phyloP scores from a whole-genome alignment of 2,113 vertebrate genomes.

The Mixornis gularis region DNA sequence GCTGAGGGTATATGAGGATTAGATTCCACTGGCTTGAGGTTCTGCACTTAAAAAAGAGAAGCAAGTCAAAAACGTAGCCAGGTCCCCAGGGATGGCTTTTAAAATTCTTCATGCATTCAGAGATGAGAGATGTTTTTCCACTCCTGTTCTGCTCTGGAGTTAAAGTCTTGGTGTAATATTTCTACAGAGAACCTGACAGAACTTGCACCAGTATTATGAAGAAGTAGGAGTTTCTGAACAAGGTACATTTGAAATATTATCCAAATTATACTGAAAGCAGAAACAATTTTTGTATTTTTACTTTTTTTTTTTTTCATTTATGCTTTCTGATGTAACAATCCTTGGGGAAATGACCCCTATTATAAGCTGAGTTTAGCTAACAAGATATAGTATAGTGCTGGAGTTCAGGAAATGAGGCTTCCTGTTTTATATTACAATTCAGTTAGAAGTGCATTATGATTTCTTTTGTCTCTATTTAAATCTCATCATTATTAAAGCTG shows the following conservation, averaged over 20 bases:
- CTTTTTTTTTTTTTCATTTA: not conserved
- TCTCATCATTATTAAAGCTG: constrained; percentile 5
- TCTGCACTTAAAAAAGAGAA: not conserved
- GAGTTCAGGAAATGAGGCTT: constrained; percentile 15
- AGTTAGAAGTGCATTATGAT: constrained; percentile 3
- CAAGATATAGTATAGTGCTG: not conserved
- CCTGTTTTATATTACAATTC: not conserved
- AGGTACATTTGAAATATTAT: not conserved
- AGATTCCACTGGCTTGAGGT: not conserved
- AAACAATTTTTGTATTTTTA: not conserved
- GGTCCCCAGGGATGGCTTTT: not conserved
- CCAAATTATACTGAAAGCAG: not conserved
- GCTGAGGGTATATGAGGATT: not conserved
- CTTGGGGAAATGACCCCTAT: not conserved
- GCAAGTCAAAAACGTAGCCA: not conserved
- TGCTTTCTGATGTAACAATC: not conserved
- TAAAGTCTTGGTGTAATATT: not conserved
- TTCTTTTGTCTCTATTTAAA: constrained; percentile 32
- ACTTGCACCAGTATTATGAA: not conserved
- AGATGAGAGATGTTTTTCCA: not conserved
- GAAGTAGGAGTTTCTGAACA: not conserved
- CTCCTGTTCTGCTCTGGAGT: not conserved
- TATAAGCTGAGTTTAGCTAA: constrained; percentile 2
- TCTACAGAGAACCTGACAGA: not conserved
- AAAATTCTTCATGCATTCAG: not conserved